These are phyloP conservation scores for Coleophora flavipennella DNA, from an alignment of 2,888 invertebrate species.

Conservation along the genomic window DNA sequence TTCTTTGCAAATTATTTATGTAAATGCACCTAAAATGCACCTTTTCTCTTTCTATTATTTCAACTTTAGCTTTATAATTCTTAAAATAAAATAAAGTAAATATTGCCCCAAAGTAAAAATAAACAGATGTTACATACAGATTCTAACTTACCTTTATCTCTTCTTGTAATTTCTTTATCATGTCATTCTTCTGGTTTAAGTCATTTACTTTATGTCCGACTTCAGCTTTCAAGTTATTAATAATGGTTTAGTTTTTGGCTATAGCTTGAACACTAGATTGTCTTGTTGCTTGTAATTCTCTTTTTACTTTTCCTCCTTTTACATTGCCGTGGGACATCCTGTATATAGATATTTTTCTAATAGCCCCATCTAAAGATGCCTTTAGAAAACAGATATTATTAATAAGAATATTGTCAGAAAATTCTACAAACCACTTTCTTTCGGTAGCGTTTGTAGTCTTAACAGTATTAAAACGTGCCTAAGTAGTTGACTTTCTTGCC, in stretches of 20 bases:
- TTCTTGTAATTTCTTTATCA: slow-evolving; percentile 47
- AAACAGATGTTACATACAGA: not conserved
- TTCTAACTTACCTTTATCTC: slow-evolving; percentile 48
- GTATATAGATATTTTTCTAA: no score
- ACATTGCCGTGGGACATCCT: no score
- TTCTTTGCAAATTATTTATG: slow-evolving; percentile 45
- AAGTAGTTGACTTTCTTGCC: no score
- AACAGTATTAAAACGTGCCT: no score
- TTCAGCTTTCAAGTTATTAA: slow-evolving; percentile 47
- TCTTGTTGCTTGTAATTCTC: slow-evolving; percentile 54
- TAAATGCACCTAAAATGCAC: no score
- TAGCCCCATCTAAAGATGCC: no score
- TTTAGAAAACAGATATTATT: no score
- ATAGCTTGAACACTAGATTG: slow-evolving; percentile 44
- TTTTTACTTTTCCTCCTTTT: slow-evolving; percentile 57
- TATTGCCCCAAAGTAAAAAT: no score
- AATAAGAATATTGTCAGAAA: no score
- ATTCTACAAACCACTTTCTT: no score
- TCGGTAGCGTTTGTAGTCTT: no score
- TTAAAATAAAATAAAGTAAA: slow-evolving; percentile 23
- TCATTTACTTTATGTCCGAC: slow-evolving; percentile 52
- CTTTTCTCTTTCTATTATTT: slow-evolving; percentile 56
- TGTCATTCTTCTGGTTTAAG: slow-evolving; percentile 49
- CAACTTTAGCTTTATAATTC: slow-evolving; percentile 50
- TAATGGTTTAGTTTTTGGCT: slow-evolving; percentile 44